phyloP scores from a whole-genome alignment of 2,888 invertebrate genomes.

The Mimas tiliae region DNA sequence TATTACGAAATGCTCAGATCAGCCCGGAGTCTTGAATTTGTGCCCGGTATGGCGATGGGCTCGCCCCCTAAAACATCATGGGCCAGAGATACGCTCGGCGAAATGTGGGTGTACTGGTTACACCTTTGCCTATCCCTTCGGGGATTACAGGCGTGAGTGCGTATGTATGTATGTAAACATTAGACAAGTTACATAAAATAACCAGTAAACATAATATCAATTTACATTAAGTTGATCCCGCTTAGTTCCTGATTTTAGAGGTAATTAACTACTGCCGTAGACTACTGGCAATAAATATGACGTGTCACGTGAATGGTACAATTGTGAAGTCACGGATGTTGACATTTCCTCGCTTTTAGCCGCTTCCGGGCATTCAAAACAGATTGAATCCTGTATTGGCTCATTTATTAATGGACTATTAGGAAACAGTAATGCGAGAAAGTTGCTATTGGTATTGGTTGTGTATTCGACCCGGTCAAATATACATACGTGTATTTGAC shows the following conservation, averaged over 20 bases:
- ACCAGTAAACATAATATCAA: too few relatives aligned
- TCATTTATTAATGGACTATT: neutral
- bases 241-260: neutral
- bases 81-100: too few relatives aligned
- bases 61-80: too few relatives aligned
- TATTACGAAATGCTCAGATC: too few relatives aligned
- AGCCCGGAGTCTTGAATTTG: too few relatives aligned
- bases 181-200: neutral
- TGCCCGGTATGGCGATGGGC: too few relatives aligned
- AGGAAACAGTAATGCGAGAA: slow-evolving; percentile 4
- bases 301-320: slow-evolving; percentile 6
- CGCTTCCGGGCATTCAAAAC: slow-evolving; percentile 12
- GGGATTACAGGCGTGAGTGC: too few relatives aligned
- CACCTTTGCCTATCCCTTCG: too few relatives aligned
- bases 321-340: slow-evolving; percentile 10
- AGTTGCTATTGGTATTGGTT: neutral
- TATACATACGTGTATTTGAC: too few relatives aligned
- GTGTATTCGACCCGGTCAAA: too few relatives aligned
- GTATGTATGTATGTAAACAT: neutral
- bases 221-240: neutral
- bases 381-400: neutral
- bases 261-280: slow-evolving; percentile 6
- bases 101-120: too few relatives aligned
- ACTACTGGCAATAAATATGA: slow-evolving; percentile 8
- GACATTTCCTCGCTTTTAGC: slow-evolving; percentile 15